Conservation (phyloP, 2,797 vertebrate genomes). For the Anguilla pacifica region DNA sequence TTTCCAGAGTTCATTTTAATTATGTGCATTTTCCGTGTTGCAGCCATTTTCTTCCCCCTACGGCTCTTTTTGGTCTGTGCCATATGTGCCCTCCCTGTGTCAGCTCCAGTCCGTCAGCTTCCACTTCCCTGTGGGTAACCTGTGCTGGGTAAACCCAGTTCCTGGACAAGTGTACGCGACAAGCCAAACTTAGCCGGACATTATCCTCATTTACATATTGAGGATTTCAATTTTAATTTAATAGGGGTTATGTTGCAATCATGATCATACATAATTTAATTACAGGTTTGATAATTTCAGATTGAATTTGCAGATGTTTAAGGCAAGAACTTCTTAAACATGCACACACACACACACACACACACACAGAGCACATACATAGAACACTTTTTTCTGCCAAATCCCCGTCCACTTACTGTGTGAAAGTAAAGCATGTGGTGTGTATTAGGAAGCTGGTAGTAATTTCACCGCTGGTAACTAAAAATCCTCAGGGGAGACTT, state of each 20-base stretch:
- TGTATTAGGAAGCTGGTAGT: slow-evolving; percentile 96
- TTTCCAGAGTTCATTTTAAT: background rate
- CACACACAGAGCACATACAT: background rate
- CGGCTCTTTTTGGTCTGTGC: background rate
- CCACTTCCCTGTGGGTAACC: background rate
- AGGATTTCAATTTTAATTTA: background rate
- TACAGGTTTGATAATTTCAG: background rate
- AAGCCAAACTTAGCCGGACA: background rate
- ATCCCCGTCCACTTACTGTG: slow-evolving; percentile 64
- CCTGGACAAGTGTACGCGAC: background rate
- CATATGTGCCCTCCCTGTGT: background rate
- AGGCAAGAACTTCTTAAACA: background rate
- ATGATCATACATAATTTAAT: background rate
- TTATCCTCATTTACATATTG: background rate
- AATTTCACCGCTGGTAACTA: slow-evolving; percentile 98
- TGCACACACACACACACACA: background rate
- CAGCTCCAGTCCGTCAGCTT: background rate
- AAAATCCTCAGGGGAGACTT: slow-evolving; percentile 97
- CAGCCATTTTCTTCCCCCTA: background rate
- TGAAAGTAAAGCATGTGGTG: slow-evolving; percentile 90
- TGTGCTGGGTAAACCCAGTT: background rate
- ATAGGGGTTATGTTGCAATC: background rate
- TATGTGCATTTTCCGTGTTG: background rate
- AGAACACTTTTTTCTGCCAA: slow-evolving; percentile 50
- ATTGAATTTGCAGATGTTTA: background rate